Conservation (phyloP, 2,888 invertebrate genomes). For the Spilosoma lubricipeda region DNA sequence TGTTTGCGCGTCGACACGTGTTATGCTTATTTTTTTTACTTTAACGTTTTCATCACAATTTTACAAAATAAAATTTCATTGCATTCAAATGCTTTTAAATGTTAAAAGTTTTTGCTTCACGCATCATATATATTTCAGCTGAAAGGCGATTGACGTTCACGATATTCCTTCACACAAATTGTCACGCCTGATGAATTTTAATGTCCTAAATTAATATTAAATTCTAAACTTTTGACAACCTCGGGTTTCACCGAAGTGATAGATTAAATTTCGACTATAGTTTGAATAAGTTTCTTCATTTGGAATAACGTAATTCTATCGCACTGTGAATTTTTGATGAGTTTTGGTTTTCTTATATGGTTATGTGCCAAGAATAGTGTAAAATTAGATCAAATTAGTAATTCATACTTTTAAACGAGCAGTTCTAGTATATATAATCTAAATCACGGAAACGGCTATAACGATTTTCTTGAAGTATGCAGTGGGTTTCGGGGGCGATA, state of each 20-base stretch:
- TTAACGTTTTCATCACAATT: too few relatives aligned
- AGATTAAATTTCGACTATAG: conserved; percentile 6
- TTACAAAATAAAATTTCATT: too few relatives aligned
- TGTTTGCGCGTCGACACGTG: not conserved
- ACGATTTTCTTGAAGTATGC: too few relatives aligned
- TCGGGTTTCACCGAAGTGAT: not conserved
- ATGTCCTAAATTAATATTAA: conserved; percentile 10
- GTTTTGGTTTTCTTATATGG: not conserved
- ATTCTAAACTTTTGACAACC: conserved; percentile 3
- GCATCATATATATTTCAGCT: not conserved
- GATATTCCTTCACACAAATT: not conserved
- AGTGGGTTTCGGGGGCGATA: too few relatives aligned
- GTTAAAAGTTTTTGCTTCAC: not conserved
- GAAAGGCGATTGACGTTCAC: not conserved
- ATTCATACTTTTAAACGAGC: too few relatives aligned
- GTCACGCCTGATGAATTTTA: not conserved
- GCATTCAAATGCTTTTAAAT: too few relatives aligned
- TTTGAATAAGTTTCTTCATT: not conserved
- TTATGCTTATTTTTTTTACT: too few relatives aligned
- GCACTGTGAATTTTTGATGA: not conserved
- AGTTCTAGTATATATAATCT: too few relatives aligned
- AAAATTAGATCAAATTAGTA: not conserved
- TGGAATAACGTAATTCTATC: not conserved
- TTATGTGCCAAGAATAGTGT: not conserved
- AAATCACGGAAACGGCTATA: too few relatives aligned